Base-by-base conservation (phyloP, 1,140 invertebrate species). In the Cylas formicarius region DNA sequence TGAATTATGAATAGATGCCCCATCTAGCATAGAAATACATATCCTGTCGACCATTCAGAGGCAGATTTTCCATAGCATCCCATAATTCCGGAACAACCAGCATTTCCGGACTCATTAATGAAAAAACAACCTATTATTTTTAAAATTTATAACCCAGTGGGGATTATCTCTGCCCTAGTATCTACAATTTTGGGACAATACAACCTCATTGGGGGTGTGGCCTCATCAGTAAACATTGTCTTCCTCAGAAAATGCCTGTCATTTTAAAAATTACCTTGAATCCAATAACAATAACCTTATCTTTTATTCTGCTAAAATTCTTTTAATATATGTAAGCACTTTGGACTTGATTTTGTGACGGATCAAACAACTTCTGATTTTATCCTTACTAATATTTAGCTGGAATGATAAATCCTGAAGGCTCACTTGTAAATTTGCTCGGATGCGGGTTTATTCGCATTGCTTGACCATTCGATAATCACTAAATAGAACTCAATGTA, bases 21-120 rank as follows among this genome's bases (percentile, higher is more conserved):
- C 44, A 31, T 41, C 42, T 39, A 44, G 32, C 10, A n/a, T 38
- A 23, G 21, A 46, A 46, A 39, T 28, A 20, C 44, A 46, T 46
- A 29, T 42, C 29, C 31, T 48, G 38, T 23, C 31, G 38, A 20
- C 40, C 29, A 40, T 41, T 46, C 32, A 48, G 29, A 48, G 38
- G 37, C 32, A 41, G 45, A 48, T 48, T 17, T 42, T 46, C 38
- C 24, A 42, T 34, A 16, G 21, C 29, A 37, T 40, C 11, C 19
- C 35, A 40, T 13, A 41, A 50, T 49, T 49, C 19, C 19, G 20
- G 14, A 44, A 31, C 34, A n/a, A 44, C 41, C 33, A 5, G 39
- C 41, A 33, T 35, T 34, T n/a, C n/a, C n/a, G n/a, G n/a, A n/a
- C 6, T 43, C 40, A 43, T 48, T 44, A 13, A 43, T 38, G 14